Evolutionary conservation across 2,797 vertebrate genomes (phyloP), one percentile per base, ranked within the genome.

Genomic region (Sparus aurata): DNA sequence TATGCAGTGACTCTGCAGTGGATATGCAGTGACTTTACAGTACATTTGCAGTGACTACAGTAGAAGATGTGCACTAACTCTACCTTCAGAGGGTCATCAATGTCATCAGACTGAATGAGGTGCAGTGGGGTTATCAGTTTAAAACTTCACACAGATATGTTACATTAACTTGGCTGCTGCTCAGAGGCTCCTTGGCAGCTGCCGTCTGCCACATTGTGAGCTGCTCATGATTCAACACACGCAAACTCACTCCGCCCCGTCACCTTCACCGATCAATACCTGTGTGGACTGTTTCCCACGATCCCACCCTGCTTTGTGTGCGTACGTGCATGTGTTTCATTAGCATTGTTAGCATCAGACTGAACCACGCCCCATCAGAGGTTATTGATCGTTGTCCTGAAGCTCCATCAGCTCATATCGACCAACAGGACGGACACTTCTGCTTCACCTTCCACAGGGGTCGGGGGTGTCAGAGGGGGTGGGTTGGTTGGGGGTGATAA

Each of bases 241-340:
- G 13, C 43, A 43, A 50, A 50, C 13, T 23, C 52, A 4, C 58
- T 45, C 55, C 17, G 1, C 34, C 45, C 52, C 65, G 25, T 34
- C 49, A 27, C 17, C 49, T 5, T 46, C 41, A 77, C 41, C 53
- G 67, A 85, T 88, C 73, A 38, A 87, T 85, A 69, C 12, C 25
- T 70, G 38, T 43, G 18, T 43, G 61, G 58, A 54, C 53, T 17
- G 2, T 80, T 88, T 87, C 89, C 86, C 85, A 90, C 83, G 83
- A 87, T 87, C 84, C 67, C 55, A 34, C 30, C 30, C 30, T 34
- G 30, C 30, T 34, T 6, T 60, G 2, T 25, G 34, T 0, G 2
- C n/a, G 17, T 52, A 50, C 72, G 62, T 60, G 52, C 72, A 80
- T 79, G 64, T 67, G 45, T 16, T 60, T 69, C 27, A 82, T 84